Percentiles rank a stretch among this genome's conserved stretches.
Conservation (phyloP, 2,888 invertebrate genomes). For the Tuberolachnus salignus region DNA sequence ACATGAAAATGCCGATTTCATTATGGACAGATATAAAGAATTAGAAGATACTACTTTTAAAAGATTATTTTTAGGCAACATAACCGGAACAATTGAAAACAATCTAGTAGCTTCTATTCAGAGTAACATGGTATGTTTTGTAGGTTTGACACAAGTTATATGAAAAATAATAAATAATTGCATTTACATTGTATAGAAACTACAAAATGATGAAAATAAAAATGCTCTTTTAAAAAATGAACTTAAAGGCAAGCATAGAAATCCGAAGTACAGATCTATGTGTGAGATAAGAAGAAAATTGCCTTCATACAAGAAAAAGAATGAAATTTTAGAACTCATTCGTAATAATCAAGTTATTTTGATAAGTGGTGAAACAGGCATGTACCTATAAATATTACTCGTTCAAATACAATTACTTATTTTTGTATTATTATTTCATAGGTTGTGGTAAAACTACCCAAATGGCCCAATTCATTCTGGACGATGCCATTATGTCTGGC, state of each 20-base stretch:
- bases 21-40: slow-evolving; percentile 63
- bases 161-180: slow-evolving; percentile 1
- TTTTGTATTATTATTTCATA: slow-evolving; percentile 49
- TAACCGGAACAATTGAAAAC: slow-evolving; percentile 70
- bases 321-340: slow-evolving; percentile 70
- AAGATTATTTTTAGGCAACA: slow-evolving; percentile 69
- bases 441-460: slow-evolving; percentile 96
- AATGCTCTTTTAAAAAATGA: slow-evolving; percentile 65
- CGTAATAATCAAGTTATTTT: slow-evolving; percentile 74
- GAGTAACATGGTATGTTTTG: slow-evolving; percentile 51
- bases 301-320: slow-evolving; percentile 71
- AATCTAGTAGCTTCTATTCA: slow-evolving; percentile 65
- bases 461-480: slow-evolving; percentile 87
- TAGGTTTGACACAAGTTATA: background rate
- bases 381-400: slow-evolving; percentile 21
- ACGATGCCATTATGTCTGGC: slow-evolving; percentile 72
- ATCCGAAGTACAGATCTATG: slow-evolving; percentile 66
- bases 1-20: slow-evolving; percentile 48
- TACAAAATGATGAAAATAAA: slow-evolving; percentile 61
- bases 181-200: slow-evolving; percentile 44
- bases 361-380: slow-evolving; percentile 77
- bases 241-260: slow-evolving; percentile 63
- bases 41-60: slow-evolving; percentile 67
- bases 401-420: background rate
- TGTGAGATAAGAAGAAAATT: slow-evolving; percentile 69